Evolutionary conservation across 2,888 invertebrate genomes (phyloP).

Genomic region (Parascotia fuliginaria): DNA sequence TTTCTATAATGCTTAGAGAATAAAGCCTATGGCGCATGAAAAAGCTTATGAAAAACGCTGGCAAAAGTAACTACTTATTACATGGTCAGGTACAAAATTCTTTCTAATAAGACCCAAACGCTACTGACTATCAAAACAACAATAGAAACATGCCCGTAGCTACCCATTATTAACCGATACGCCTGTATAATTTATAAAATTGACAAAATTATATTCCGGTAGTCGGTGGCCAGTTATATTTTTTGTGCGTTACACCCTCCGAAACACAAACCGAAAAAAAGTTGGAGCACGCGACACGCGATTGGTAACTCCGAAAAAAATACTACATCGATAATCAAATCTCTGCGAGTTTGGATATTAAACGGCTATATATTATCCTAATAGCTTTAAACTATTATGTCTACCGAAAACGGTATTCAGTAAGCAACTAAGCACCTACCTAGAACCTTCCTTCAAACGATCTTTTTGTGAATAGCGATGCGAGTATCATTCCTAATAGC

Average conservation of each 20-base stretch:
- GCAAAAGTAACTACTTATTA: no score
- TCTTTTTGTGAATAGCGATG: constrained; percentile 23
- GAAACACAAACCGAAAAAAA: constrained; percentile 68
- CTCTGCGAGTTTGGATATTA: constrained; percentile 75
- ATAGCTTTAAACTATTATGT: constrained; percentile 76
- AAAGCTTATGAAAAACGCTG: no score
- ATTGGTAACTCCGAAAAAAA: constrained; percentile 68
- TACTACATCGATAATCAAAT: constrained; percentile 81
- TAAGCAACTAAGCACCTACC: constrained; percentile 45
- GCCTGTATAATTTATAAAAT: constrained; percentile 82
- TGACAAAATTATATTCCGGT: constrained; percentile 85
- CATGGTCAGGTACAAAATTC: constrained; percentile 24
- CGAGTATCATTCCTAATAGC: constrained; percentile 39
- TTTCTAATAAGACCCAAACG: constrained; percentile 27
- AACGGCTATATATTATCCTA: constrained; percentile 84
- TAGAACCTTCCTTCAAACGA: constrained; percentile 42
- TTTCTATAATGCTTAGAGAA: no score
- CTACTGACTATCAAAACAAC: constrained; percentile 35
- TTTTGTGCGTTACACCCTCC: constrained; percentile 76
- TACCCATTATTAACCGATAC: constrained; percentile 74
- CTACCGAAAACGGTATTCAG: constrained; percentile 45
- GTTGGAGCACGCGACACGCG: constrained; percentile 83
- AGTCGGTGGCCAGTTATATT: constrained; percentile 81
- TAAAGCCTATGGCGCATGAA: no score
- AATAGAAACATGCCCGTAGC: constrained; percentile 58